Conservation (phyloP, 2,888 invertebrate genomes). For the Ellobium chinense region DNA sequence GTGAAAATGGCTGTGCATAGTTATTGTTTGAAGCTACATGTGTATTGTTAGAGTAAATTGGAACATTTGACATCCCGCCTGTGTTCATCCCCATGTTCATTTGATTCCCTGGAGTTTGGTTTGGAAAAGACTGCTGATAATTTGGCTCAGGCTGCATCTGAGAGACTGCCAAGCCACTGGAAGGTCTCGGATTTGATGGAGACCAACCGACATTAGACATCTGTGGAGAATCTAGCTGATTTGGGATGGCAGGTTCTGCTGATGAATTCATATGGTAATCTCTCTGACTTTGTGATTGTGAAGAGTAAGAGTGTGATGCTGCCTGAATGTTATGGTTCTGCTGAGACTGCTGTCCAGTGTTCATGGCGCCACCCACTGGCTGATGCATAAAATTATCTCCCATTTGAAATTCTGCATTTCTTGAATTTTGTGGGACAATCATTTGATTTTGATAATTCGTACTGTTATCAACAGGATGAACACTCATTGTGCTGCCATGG, state of each 20-base stretch:
- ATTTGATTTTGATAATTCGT: not conserved
- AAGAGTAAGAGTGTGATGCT: not conserved
- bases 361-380: not conserved
- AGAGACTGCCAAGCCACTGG: not conserved
- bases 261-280: not conserved
- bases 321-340: not conserved
- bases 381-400: not conserved
- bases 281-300: not conserved
- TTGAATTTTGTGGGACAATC: not conserved
- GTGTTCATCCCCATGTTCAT: too few relatives aligned
- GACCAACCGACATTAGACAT: not conserved
- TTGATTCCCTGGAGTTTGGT: not conserved
- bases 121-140: not conserved
- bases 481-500: not conserved
- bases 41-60: not conserved
- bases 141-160: constrained; percentile 1
- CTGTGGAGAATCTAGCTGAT: constrained; percentile 11
- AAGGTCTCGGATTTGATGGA: not conserved
- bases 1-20: not conserved
- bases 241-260: not conserved
- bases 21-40: not conserved
- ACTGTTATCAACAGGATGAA: not conserved
- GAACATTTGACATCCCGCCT: not conserved
- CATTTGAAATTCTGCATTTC: not conserved
- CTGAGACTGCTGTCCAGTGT: too few relatives aligned